Conservation (phyloP, 2,113 vertebrate genomes). For the Microtus oregoni region DNA sequence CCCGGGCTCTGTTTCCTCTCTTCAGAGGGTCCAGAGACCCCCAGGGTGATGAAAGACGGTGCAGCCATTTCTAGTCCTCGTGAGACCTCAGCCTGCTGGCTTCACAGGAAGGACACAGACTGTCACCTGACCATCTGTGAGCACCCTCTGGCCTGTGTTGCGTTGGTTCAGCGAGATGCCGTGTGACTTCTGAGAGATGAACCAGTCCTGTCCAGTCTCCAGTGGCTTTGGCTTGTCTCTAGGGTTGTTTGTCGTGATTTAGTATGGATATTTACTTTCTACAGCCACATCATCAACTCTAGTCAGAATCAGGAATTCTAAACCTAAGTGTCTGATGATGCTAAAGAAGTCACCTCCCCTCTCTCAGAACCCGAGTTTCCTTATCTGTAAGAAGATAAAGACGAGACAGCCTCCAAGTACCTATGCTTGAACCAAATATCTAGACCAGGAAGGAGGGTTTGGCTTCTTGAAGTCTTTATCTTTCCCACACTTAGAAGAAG, state of each 20-base stretch:
- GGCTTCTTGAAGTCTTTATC: constrained; percentile 9
- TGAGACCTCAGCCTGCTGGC: not conserved
- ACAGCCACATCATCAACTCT: constrained; percentile 10
- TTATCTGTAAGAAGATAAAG: constrained; percentile 4
- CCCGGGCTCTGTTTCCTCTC: not conserved
- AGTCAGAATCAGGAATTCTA: not conserved
- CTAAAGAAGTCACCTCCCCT: not conserved
- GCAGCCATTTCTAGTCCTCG: not conserved
- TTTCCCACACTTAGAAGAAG: constrained; percentile 30
- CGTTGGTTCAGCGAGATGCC: not conserved
- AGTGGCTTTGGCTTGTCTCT: not conserved
- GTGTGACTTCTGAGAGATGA: not conserved
- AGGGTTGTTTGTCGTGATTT: not conserved
- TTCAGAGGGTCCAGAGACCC: not conserved
- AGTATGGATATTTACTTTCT: not conserved
- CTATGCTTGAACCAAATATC: not conserved
- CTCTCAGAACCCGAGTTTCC: not conserved
- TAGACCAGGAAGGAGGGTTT: not conserved
- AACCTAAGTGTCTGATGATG: not conserved
- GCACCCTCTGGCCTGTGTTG: not conserved
- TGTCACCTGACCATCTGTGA: not conserved
- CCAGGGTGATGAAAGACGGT: not conserved
- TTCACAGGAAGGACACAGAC: not conserved
- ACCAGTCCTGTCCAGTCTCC: not conserved
- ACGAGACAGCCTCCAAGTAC: not conserved